Conservation (phyloP, 1,140 invertebrate genomes). For the Aradophagus sp. region DNA sequence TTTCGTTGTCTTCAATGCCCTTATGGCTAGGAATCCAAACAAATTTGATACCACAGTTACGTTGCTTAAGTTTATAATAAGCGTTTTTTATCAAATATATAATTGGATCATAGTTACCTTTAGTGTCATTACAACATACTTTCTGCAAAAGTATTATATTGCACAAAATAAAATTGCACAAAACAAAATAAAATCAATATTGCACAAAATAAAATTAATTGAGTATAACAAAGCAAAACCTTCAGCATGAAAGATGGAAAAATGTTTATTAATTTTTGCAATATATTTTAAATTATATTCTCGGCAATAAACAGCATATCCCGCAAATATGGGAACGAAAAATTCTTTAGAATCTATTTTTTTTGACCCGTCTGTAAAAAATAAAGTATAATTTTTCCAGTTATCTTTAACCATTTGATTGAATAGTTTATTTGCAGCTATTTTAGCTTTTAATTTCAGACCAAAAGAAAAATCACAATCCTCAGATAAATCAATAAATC, state of each 20-base stretch:
- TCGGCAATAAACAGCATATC: slow-evolving; percentile 12
- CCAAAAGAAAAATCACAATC: no score
- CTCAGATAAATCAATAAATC: no score
- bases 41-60: neutral
- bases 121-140: neutral
- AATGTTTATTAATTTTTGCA: slow-evolving; percentile 4
- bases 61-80: neutral
- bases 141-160: slow-evolving; percentile 1
- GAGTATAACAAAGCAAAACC: slow-evolving; percentile 15
- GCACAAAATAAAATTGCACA: slow-evolving; percentile 10
- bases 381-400: slow-evolving; percentile 6
- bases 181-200: slow-evolving; percentile 7
- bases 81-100: slow-evolving; percentile 13
- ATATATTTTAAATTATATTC: slow-evolving; percentile 4
- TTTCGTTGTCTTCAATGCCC: slow-evolving; percentile 18
- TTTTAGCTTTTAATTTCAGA: no score
- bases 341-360: neutral
- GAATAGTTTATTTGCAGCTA: slow-evolving; percentile 9
- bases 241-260: no score
- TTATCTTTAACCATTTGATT: no score
- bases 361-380: no score
- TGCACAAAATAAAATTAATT: slow-evolving; percentile 10
- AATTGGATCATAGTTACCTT: slow-evolving; percentile 16
- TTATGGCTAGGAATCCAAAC: slow-evolving; percentile 21
- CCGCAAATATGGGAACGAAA: neutral